A percentile compares a stretch with the other conserved stretches of the same genome.
phyloP scores from a whole-genome alignment of 2,888 invertebrate species.

The Xanthorhoe spadicearia region DNA sequence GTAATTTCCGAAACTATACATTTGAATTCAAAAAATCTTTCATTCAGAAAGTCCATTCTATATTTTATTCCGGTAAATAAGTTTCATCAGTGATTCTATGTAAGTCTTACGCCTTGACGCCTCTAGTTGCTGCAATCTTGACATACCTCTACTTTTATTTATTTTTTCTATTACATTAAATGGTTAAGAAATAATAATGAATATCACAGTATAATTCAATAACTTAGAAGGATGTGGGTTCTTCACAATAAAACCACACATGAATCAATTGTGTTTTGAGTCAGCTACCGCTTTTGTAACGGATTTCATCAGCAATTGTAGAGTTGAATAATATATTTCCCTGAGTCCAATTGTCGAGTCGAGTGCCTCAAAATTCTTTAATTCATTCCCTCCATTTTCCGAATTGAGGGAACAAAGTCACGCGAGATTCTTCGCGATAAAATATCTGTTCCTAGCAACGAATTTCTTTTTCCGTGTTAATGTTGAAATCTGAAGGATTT shows the following conservation, averaged over 20 bases:
- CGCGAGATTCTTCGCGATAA: constrained; percentile 47
- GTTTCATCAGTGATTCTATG: no score
- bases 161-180: no score
- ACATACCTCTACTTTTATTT: no score
- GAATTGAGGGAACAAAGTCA: constrained; percentile 51
- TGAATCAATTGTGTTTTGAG: constrained; percentile 13
- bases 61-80: no score
- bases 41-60: no score
- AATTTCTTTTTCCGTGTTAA: constrained; percentile 36
- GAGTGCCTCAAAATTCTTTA: constrained; percentile 51
- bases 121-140: background rate
- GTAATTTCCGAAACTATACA: no score
- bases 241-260: background rate
- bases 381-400: constrained; percentile 52
- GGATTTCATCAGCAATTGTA: constrained; percentile 48
- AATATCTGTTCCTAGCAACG: constrained; percentile 38
- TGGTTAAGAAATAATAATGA: no score
- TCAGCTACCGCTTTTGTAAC: constrained; percentile 30
- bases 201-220: no score
- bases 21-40: no score
- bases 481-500: constrained; percentile 35
- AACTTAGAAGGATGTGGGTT: no score
- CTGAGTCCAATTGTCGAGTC: constrained; percentile 54
- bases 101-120: no score
- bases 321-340: constrained; percentile 61